Percentiles rank a stretch among this genome's conserved stretches.
These are phyloP conservation scores for Campopleginae sp. DNA, from an alignment of 2,888 invertebrate genomes.

Conservation along the genomic window DNA sequence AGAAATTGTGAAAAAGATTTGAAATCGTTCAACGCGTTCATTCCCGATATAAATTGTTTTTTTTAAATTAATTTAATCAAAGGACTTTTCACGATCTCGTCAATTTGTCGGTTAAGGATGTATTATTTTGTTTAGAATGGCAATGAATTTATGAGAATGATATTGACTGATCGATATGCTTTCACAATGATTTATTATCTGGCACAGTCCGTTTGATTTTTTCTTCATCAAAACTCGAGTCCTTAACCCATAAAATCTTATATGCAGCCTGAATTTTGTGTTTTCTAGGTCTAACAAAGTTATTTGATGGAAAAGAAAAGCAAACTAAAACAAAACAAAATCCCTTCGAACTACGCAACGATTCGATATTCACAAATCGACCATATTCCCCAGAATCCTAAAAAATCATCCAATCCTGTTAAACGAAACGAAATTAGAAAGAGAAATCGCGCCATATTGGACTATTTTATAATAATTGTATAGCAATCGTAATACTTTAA, in stretches of 20 bases:
- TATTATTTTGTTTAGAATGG: conserved; percentile 34
- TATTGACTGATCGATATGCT: conserved; percentile 49
- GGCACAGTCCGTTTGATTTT: conserved; percentile 39
- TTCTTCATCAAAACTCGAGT: conserved; percentile 52
- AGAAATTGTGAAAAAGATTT: background rate
- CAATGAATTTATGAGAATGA: conserved; percentile 17
- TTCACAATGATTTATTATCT: conserved; percentile 42
- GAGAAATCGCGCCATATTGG: conserved; percentile 42
- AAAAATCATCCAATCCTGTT: conserved; percentile 16
- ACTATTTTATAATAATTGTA: conserved; percentile 65
- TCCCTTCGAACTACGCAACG: conserved; percentile 54
- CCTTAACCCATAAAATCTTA: conserved; percentile 32
- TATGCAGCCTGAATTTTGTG: conserved; percentile 66
- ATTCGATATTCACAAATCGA: conserved; percentile 54
- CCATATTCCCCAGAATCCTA: conserved; percentile 17
- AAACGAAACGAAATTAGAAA: conserved; percentile 20
- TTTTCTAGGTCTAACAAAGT: conserved; percentile 81
- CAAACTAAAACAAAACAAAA: conserved; percentile 56
- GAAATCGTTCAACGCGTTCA: background rate
- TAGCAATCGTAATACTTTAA: conserved; percentile 45
- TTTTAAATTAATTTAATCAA: conserved; percentile 5
- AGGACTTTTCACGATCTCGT: conserved; percentile 23
- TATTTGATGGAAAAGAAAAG: conserved; percentile 76
- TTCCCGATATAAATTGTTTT: background rate
- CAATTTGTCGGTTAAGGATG: conserved; percentile 32